Conservation (phyloP, 2,797 vertebrate species). For the Allobates femoralis region DNA sequence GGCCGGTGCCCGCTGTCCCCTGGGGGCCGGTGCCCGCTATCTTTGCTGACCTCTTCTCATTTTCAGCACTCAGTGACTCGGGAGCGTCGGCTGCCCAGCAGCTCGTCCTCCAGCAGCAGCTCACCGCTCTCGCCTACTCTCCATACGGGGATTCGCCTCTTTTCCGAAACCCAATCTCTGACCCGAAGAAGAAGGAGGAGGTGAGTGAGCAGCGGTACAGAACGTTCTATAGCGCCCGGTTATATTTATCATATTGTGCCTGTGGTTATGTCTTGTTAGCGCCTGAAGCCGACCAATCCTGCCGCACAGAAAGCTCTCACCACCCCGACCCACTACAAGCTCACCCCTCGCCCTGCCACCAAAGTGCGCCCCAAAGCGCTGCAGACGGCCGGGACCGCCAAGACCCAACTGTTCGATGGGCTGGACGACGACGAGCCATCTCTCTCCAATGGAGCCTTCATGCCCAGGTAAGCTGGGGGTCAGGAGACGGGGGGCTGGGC, state of each 20-base stretch:
- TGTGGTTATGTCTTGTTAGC: background rate
- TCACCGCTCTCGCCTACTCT: slow-evolving; percentile 88
- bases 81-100: slow-evolving; percentile 87
- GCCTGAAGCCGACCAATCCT: slow-evolving; percentile 95
- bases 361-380: slow-evolving; percentile 91
- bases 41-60: background rate
- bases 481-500: no score
- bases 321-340: slow-evolving; percentile 93
- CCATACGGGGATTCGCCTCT: slow-evolving; percentile 95
- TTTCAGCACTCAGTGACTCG: slow-evolving; percentile 87
- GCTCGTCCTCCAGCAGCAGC: slow-evolving; percentile 90
- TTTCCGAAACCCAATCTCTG: slow-evolving; percentile 93
- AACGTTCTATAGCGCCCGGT: no score
- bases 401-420: slow-evolving; percentile 93
- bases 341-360: slow-evolving; percentile 91
- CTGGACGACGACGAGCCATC: slow-evolving; percentile 92
- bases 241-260: no score
- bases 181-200: slow-evolving; percentile 98
- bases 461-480: slow-evolving; percentile 85
- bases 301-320: slow-evolving; percentile 95
- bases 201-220: slow-evolving; percentile 69
- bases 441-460: slow-evolving; percentile 87
- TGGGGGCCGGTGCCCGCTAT: background rate
- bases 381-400: slow-evolving; percentile 84
- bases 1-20: no score